These are phyloP conservation scores for Gadopsis marmoratus DNA, from an alignment of 2,797 vertebrate species.

Conservation along the genomic window DNA sequence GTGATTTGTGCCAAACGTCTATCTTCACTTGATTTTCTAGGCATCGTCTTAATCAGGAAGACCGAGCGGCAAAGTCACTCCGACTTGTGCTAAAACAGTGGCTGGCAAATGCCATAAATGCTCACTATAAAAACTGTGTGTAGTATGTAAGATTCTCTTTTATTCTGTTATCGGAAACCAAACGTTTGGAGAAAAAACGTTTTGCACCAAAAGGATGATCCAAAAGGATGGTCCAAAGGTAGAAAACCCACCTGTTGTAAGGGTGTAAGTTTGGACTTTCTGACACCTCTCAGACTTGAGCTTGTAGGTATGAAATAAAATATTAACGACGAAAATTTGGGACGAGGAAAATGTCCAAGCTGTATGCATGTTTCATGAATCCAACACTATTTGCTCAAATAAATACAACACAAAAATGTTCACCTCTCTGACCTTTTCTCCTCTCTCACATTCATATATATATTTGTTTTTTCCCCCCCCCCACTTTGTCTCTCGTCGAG, in stretches of 20 bases:
- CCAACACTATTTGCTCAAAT: conserved; percentile 30
- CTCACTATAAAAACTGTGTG: conserved; percentile 12
- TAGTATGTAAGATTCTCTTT: not conserved
- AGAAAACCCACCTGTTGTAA: not conserved
- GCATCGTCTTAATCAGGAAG: conserved; percentile 40
- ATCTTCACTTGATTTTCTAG: conserved; percentile 43
- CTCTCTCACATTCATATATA: no score
- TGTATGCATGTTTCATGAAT: conserved; percentile 34
- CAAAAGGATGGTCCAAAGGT: not conserved
- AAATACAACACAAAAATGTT: conserved; percentile 6
- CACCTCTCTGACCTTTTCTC: not conserved
- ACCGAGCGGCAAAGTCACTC: conserved; percentile 19
- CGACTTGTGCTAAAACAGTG: conserved; percentile 9
- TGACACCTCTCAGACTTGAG: conserved; percentile 16
- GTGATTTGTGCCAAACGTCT: conserved; percentile 40
- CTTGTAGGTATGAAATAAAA: conserved; percentile 1
- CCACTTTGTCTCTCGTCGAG: no score
- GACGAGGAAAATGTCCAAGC: conserved; percentile 14
- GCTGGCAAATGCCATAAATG: conserved; percentile 1
- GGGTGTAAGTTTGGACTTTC: not conserved
- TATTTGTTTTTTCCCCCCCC: no score
- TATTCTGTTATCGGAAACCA: not conserved
- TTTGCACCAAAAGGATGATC: not conserved
- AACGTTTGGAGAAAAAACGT: not conserved
- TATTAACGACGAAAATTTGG: conserved; percentile 23